A percentile compares a stretch with the other conserved stretches of the same genome.
These are phyloP conservation scores for Beris chalybata DNA, from an alignment of 2,888 invertebrate genomes.

Conservation along the genomic window DNA sequence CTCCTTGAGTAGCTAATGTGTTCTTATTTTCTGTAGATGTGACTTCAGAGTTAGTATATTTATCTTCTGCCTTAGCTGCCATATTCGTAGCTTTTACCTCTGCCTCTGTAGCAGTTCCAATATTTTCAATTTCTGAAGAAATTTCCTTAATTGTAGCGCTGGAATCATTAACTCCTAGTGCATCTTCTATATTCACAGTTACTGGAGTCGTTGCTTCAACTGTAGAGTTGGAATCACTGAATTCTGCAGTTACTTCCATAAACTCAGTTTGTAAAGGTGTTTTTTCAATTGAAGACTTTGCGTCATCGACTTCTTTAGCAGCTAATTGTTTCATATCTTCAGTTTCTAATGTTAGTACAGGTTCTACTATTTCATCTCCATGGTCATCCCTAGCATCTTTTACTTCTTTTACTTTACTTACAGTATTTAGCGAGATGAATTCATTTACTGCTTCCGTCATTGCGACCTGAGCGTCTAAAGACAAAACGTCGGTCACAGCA, in stretches of 20 bases:
- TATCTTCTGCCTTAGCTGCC: not conserved
- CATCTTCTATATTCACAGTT: not conserved
- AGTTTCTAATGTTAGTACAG: too few relatives aligned
- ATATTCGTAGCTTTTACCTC: not conserved
- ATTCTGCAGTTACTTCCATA: not conserved
- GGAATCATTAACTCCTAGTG: not conserved
- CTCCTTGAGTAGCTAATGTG: not conserved
- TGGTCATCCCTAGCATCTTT: too few relatives aligned
- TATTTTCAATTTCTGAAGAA: not conserved
- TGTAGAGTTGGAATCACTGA: not conserved
- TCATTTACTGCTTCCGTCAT: too few relatives aligned
- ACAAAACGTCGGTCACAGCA: too few relatives aligned
- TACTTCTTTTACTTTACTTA: too few relatives aligned
- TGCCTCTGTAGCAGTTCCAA: not conserved
- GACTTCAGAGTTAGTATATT: not conserved
- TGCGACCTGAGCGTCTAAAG: too few relatives aligned
- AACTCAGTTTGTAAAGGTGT: not conserved
- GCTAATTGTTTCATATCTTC: too few relatives aligned
- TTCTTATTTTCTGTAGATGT: not conserved
- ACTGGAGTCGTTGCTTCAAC: not conserved
- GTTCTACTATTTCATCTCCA: too few relatives aligned
- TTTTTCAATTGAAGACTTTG: not conserved
- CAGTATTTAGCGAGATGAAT: too few relatives aligned
- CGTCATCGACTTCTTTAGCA: too few relatives aligned
- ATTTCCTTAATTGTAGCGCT: not conserved